Percentiles rank a stretch among this genome's conserved stretches.
These are phyloP conservation scores for Chalcis sispes DNA, from an alignment of 2,888 invertebrate species.

Conservation along the genomic window DNA sequence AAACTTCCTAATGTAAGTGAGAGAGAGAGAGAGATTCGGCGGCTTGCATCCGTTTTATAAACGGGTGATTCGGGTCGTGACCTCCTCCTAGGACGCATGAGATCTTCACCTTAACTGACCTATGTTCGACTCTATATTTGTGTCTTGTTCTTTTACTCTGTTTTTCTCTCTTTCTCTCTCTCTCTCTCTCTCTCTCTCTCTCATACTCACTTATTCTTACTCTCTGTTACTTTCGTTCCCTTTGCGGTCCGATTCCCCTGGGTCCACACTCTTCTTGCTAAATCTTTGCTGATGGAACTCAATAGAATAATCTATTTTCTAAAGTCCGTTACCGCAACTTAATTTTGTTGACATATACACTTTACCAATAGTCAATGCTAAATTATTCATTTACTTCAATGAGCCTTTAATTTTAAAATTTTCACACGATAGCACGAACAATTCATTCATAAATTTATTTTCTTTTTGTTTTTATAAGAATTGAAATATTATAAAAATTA, in stretches of 20 bases:
- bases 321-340: background rate
- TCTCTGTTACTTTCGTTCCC: constrained; percentile 35
- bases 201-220: constrained; percentile 39
- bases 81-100: constrained; percentile 56
- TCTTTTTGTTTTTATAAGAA: no score
- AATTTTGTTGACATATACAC: constrained; percentile 13
- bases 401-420: no score
- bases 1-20: constrained; percentile 72
- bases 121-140: constrained; percentile 39
- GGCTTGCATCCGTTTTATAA: constrained; percentile 67
- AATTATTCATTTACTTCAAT: no score
- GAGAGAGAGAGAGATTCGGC: constrained; percentile 65
- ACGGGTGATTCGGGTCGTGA: constrained; percentile 69
- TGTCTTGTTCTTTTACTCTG: constrained; percentile 47
- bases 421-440: no score
- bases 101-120: no score
- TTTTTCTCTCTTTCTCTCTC: constrained; percentile 53
- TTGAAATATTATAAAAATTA: no score
- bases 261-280: constrained; percentile 18
- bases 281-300: constrained; percentile 37
- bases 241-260: constrained; percentile 32
- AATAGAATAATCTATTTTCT: constrained; percentile 38
- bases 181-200: constrained; percentile 49
- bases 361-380: no score
- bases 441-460: no score